Conservation (phyloP, 2,888 invertebrate species). For the Odiellus spinosus region DNA sequence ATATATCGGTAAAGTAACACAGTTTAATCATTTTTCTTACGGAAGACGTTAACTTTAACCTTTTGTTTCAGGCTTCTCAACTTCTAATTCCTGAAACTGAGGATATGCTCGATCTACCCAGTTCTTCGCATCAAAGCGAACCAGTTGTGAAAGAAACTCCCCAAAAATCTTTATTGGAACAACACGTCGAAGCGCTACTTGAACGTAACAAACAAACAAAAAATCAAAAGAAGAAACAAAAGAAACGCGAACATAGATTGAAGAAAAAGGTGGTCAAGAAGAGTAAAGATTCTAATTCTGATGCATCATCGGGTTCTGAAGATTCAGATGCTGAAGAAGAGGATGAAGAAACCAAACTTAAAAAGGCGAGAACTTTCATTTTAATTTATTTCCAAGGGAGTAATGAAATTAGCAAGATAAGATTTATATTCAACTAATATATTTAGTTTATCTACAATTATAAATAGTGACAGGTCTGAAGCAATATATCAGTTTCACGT, state of each 20-base stretch:
- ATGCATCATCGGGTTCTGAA: constrained; percentile 3
- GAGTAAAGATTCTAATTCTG: constrained; percentile 22
- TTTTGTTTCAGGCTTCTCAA: constrained; percentile 4
- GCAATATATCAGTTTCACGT: no score
- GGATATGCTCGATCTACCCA: background rate
- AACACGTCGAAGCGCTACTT: background rate
- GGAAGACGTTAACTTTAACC: constrained; percentile 1
- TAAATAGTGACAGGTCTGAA: no score
- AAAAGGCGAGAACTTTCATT: constrained; percentile 11
- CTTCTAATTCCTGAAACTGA: background rate
- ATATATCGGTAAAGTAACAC: constrained; percentile 10
- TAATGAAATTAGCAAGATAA: no score
- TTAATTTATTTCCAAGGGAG: no score
- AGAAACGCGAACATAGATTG: constrained; percentile 20
- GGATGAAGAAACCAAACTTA: constrained; percentile 36
- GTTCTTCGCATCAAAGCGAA: background rate
- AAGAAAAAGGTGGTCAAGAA: constrained; percentile 33
- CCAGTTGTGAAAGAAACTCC: background rate
- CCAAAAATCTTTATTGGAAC: no score
- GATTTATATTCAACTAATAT: no score
- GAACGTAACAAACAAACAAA: constrained; percentile 11
- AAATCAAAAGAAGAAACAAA: constrained; percentile 22
- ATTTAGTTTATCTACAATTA: no score
- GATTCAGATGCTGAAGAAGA: constrained; percentile 13
- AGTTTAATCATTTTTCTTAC: background rate